A percentile compares a stretch with the other conserved stretches of the same genome.
Conservation (phyloP, 2,888 invertebrate species). For the Lagria hirta region DNA sequence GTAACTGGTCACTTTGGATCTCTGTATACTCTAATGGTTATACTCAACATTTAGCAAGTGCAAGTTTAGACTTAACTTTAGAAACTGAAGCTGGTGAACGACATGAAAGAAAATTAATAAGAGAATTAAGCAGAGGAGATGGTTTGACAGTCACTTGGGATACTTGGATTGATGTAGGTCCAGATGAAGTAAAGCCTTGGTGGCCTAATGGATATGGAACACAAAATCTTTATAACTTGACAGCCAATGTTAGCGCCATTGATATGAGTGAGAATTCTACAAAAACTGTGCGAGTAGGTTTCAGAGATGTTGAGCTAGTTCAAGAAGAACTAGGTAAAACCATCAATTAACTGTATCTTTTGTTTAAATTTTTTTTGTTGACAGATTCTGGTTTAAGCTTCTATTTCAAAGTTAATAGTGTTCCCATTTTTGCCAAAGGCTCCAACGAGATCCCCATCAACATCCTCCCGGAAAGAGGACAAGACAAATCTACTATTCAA, state of each 20-base stretch:
- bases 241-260: constrained; percentile 53
- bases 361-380: no score
- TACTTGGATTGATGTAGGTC: no score
- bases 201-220: constrained; percentile 94
- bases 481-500: constrained; percentile 60
- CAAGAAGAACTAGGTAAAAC: constrained; percentile 65
- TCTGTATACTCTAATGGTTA: no score
- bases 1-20: constrained; percentile 1
- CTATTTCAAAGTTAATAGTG: constrained; percentile 82
- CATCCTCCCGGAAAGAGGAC: constrained; percentile 75
- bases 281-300: constrained; percentile 73
- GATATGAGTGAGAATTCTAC: constrained; percentile 41
- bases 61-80: no score
- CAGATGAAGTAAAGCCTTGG: constrained; percentile 68
- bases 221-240: constrained; percentile 74
- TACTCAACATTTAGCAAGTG: no score
- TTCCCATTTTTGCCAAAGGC: constrained; percentile 92
- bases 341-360: no score
- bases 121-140: no score
- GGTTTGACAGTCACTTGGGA: no score
- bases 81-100: no score
- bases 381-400: constrained; percentile 68
- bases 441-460: constrained; percentile 91
- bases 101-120: no score
- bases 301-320: constrained; percentile 81